Conservation (phyloP, 1,140 invertebrate genomes). For the Conus ventricosus region DNA sequence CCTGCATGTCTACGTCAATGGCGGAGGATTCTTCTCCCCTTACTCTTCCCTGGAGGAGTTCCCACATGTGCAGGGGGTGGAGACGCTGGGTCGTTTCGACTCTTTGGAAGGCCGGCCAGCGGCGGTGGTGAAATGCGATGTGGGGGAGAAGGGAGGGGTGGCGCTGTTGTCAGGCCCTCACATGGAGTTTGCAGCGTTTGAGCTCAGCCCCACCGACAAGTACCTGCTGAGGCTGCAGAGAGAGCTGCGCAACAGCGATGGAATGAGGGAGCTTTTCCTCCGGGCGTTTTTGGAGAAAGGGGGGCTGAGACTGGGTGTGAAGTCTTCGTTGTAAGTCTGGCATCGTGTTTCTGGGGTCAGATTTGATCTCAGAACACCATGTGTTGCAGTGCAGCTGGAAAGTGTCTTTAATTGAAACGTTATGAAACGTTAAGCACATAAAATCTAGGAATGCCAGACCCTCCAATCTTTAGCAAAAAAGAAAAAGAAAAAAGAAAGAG, state of each 20-base stretch:
- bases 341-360: too few relatives aligned
- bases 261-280: background rate
- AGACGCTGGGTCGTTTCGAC: slow-evolving; percentile 36
- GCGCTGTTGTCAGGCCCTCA: slow-evolving; percentile 63
- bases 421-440: too few relatives aligned
- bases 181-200: slow-evolving; percentile 54
- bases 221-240: slow-evolving; percentile 40
- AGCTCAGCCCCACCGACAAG: slow-evolving; percentile 37
- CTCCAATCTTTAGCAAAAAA: too few relatives aligned
- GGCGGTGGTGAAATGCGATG: slow-evolving; percentile 58
- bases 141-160: slow-evolving; percentile 51
- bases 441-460: too few relatives aligned
- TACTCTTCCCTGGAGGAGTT: slow-evolving; percentile 2
- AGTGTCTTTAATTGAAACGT: too few relatives aligned
- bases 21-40: slow-evolving; percentile 58
- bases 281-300: slow-evolving; percentile 6
- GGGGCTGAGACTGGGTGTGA: background rate
- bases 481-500: too few relatives aligned
- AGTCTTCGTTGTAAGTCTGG: background rate
- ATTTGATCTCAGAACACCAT: too few relatives aligned
- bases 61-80: slow-evolving; percentile 5
- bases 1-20: slow-evolving; percentile 54
- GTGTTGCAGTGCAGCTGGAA: too few relatives aligned
- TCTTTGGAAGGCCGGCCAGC: slow-evolving; percentile 39
- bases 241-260: background rate